Base-by-base conservation (phyloP, 2,113 vertebrate genomes). In the Ovibos moschatus region DNA sequence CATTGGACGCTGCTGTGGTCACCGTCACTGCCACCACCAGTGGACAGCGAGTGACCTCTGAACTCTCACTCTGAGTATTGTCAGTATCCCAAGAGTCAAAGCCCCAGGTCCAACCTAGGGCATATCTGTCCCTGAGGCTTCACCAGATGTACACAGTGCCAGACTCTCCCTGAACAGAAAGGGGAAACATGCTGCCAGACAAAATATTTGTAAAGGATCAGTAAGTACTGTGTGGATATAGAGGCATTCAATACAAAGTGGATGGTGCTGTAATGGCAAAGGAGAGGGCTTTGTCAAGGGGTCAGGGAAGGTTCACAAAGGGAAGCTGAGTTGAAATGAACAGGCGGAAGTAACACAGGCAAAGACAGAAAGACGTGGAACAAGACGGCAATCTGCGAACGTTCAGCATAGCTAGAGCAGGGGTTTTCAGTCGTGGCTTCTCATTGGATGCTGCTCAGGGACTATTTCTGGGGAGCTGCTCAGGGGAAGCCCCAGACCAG, bases 341-440 rank as follows among this genome's bases (percentile, higher is more conserved):
- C 12, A 50, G 17, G 23, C 0, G 0, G 15, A 55, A 28, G 57
- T 23, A 12, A 58, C 23, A 2, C 2, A 17, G 76, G 47, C 64
- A 67, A 27, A 36, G 74, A 43, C 51, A n/a, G 15, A n/a, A 47
- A 53, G 82, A 23, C 1, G 0, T n/a, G 33, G 45, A 86, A 17
- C 2, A 19, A 36, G 86, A 60, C 1, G 7, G 60, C 33, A 33
- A 60, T 33, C 43, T 25, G 6, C 27, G 1, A 12, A 40, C 1
- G 2, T 27, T 43, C 9, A 0, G 0, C 14, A 1, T 5, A 25
- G 47, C 71, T 58, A 43, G 51, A 33, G 9, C 30, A 55, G 71
- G 64, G 30, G 16, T 36, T n/a, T 89, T 23, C 4, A 19, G 9
- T 40, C 13, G 5, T 67, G 57, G 50, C 36, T 91, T 87, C 57